phyloP scores from a whole-genome alignment of 2,797 vertebrate species.

The Pteronotus mesoamericanus region DNA sequence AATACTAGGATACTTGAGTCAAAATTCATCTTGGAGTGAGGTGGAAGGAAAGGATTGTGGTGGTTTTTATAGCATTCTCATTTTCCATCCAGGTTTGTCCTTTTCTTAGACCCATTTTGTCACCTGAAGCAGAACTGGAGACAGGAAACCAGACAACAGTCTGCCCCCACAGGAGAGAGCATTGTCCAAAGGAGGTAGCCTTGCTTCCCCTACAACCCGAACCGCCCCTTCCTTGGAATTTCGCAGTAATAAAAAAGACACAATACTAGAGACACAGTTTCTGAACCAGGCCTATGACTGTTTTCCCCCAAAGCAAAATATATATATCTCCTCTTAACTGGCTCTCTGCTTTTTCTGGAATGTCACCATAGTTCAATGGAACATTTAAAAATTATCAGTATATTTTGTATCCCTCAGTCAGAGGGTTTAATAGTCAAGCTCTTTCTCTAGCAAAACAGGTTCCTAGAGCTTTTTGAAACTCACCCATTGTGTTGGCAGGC shows the following conservation, averaged over 20 bases:
- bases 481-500: conserved; percentile 25
- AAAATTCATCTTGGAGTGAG: conserved; percentile 39
- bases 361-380: not conserved
- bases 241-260: conserved; percentile 46
- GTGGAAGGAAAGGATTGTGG: conserved; percentile 52
- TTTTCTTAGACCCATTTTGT: conserved; percentile 72
- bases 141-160: conserved; percentile 84
- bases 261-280: not conserved
- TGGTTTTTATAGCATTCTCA: conserved; percentile 67
- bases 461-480: conserved; percentile 46
- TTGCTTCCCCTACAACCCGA: not conserved
- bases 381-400: not conserved
- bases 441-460: conserved; percentile 27
- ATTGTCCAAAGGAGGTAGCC: conserved; percentile 80
- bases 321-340: not conserved
- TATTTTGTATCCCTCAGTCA: not conserved
- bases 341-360: not conserved
- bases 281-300: conserved; percentile 15
- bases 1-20: not conserved
- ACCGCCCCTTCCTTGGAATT: conserved; percentile 61
- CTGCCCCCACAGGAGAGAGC: conserved; percentile 80
- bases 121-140: conserved; percentile 71
- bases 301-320: not conserved
- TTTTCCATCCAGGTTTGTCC: conserved; percentile 76
- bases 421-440: conserved; percentile 16